Evolutionary conservation across 1,140 invertebrate species (phyloP).

Genomic region (Drosophila tani): DNA sequence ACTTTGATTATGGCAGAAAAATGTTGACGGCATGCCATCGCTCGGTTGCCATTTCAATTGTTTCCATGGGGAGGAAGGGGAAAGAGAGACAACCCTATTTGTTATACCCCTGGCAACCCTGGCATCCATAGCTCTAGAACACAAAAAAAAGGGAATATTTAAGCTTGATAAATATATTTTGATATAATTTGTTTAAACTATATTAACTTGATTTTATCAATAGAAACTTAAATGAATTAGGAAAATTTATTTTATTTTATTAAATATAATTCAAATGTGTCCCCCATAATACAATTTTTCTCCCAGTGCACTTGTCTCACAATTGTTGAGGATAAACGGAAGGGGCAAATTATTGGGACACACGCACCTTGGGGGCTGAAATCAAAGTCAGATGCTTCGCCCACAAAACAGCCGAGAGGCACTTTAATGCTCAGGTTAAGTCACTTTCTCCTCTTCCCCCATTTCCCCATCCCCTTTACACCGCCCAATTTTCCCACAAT

Average conservation of each 20-base stretch:
- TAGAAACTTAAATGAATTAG: too few relatives aligned
- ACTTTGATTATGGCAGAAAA: conserved; percentile 72
- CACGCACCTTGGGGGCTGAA: conserved; percentile 56
- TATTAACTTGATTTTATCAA: too few relatives aligned
- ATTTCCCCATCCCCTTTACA: background rate
- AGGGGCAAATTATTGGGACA: conserved; percentile 47
- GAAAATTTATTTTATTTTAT: background rate
- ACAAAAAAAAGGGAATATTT: background rate
- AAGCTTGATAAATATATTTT: background rate
- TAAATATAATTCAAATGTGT: background rate
- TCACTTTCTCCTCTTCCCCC: conserved; percentile 21
- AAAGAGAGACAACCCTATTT: conserved; percentile 24
- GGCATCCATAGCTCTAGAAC: background rate
- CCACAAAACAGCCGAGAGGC: conserved; percentile 59
- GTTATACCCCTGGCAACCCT: conserved; percentile 14
- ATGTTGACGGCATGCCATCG: conserved; percentile 44
- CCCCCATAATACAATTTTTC: background rate
- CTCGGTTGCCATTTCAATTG: conserved; percentile 56
- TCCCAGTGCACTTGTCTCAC: conserved; percentile 12
- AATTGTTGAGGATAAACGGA: conserved; percentile 6
- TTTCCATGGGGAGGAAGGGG: conserved; percentile 54
- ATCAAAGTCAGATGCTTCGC: conserved; percentile 61
- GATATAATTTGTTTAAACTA: too few relatives aligned
- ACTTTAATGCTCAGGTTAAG: conserved; percentile 65
- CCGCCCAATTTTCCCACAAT: conserved; percentile 14